Base-by-base conservation (phyloP, 2,113 vertebrate species). In the Laterallus jamaicensis region DNA sequence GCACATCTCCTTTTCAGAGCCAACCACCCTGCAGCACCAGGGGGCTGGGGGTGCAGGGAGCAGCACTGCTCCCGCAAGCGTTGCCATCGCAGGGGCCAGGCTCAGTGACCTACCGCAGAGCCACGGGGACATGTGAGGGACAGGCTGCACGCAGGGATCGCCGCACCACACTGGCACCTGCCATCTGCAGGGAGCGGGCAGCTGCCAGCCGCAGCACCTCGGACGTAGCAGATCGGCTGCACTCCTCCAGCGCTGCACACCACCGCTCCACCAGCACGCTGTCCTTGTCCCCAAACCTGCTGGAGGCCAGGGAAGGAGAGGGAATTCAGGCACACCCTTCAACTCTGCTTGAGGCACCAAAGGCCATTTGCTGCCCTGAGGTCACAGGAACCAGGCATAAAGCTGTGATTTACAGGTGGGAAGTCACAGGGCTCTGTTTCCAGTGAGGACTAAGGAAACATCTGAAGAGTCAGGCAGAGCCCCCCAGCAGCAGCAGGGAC, bases 141-240 rank as follows among this genome's bases (percentile, higher is more conserved):
- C 60, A 6, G 56, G 92, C 17, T 11, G 55, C 54, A 4, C 6
- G 42, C 56, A 91, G 77, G 63, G 91, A 89, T 8, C 8, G 63
- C 84, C 5, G 84, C 88, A 98, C 88, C 42, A 98, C 56, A 0
- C 28, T 35, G 2, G 88, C 90, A 52, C 98, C 98, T 1, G 97
- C 98, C 5, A 70, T 63, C 67, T 73, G 97, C 60, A 99, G 96
- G 74, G 98, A 97, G 62, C 96, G 92, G 12, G 98, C 98, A 1
- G 98, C 98, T 0, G 98, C 98, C 93, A 98, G 88, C 68, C 99
- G 97, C 83, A 98, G 97, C 62, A 96, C 95, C 94, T 99, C 98
- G 1, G 84, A 96, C 3, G 95, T 86, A 1, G 95, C 44, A 6
- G 97, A 95, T 5, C 3, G 58, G 76, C 98, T 92, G 60, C 98